These are phyloP conservation scores for Eulemur coronatus DNA, from an alignment of 2,797 vertebrate species.

Conservation along the genomic window DNA sequence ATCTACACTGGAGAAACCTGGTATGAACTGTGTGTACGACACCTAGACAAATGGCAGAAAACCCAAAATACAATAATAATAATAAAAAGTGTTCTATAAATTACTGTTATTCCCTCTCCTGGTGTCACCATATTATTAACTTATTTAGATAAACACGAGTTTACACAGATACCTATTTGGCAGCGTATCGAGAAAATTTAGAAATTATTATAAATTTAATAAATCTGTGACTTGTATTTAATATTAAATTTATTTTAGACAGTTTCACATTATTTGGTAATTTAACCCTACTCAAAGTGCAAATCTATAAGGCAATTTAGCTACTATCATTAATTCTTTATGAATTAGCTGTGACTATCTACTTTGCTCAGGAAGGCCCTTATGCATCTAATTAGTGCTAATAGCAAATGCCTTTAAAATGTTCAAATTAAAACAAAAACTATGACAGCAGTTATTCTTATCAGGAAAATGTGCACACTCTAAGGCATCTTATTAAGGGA, in stretches of 20 bases:
- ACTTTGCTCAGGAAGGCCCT: conserved; percentile 53
- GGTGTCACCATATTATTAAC: conserved; percentile 31
- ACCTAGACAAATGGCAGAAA: neutral
- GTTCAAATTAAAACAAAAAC: conserved; percentile 72
- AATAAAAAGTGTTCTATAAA: conserved; percentile 9
- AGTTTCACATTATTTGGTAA: conserved; percentile 67
- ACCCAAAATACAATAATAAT: neutral
- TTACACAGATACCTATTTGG: conserved; percentile 59
- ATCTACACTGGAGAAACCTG: neutral
- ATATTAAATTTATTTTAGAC: conserved; percentile 69
- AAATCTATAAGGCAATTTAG: conserved; percentile 64
- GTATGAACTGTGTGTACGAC: neutral
- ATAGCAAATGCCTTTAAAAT: conserved; percentile 71
- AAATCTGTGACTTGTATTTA: conserved; percentile 47
- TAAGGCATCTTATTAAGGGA: conserved; percentile 51
- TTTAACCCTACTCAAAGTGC: conserved; percentile 60
- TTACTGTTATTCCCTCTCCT: conserved; percentile 36
- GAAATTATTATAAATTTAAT: conserved; percentile 55
- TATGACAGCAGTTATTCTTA: conserved; percentile 66
- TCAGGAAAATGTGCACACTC: conserved; percentile 62
- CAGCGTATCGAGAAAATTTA: neutral
- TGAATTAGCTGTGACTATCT: conserved; percentile 68
- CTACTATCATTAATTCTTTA: conserved; percentile 63
- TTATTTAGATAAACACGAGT: conserved; percentile 68
- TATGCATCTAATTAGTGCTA: conserved; percentile 68